Conservation (phyloP, 2,888 invertebrate species). For the Leuctra nigra region DNA sequence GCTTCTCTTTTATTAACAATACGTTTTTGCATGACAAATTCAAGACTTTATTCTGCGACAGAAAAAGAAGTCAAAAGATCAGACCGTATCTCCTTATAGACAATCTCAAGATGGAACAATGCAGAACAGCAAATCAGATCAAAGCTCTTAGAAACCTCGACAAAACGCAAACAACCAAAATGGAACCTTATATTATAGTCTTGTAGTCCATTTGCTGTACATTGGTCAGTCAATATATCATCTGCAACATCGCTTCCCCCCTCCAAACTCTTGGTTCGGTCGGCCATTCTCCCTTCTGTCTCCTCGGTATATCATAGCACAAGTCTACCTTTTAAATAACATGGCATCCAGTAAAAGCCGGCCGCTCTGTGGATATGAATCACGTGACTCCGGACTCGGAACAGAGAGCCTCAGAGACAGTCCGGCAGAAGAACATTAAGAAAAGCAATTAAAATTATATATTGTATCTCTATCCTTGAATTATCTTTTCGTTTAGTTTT, state of each 20-base stretch:
- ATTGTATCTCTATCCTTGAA: background rate
- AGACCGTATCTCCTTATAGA: too few relatives aligned
- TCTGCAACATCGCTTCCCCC: conserved; percentile 1
- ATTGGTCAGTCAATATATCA: conserved; percentile 1
- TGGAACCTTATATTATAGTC: background rate
- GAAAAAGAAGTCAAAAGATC: too few relatives aligned
- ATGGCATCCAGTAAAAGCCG: conserved; percentile 9
- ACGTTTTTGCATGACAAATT: too few relatives aligned
- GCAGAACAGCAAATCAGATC: too few relatives aligned
- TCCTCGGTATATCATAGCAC: background rate
- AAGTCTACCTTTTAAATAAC: background rate
- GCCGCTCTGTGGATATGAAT: background rate
- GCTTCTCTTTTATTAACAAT: too few relatives aligned
- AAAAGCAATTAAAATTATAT: conserved; percentile 19
- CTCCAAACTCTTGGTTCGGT: background rate
- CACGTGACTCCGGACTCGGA: background rate
- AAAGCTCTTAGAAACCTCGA: too few relatives aligned
- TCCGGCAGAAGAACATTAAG: background rate
- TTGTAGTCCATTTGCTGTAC: conserved; percentile 9
- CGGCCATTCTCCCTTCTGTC: background rate
- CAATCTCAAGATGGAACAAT: too few relatives aligned
- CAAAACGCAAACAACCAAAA: background rate
- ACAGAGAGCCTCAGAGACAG: background rate
- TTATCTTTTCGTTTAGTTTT: conserved; percentile 4
- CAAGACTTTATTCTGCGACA: too few relatives aligned